Conservation (phyloP, 2,888 invertebrate genomes). For the Bedellia somnulentella region DNA sequence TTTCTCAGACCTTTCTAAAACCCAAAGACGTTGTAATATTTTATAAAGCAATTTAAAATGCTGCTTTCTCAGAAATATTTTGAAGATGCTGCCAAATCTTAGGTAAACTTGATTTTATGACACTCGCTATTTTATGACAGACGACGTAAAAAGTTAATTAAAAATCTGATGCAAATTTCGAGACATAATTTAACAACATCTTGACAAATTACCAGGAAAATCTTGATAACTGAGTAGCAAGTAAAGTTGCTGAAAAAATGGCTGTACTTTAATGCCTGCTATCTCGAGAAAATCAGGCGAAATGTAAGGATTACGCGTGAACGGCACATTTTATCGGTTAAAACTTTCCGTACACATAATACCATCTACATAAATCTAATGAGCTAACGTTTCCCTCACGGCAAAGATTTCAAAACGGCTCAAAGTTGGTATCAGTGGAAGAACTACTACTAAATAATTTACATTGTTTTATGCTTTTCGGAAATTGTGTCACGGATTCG, state of each 20-base stretch:
- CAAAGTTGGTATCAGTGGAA: too few relatives aligned
- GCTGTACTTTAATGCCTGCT: constrained; percentile 13
- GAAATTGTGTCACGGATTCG: too few relatives aligned
- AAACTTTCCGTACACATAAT: too few relatives aligned
- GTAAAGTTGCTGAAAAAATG: neutral
- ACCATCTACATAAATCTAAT: too few relatives aligned
- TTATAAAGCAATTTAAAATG: constrained; percentile 42
- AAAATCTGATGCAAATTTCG: neutral
- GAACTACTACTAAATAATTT: too few relatives aligned
- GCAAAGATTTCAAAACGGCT: too few relatives aligned
- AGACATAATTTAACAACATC: neutral
- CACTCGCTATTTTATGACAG: too few relatives aligned
- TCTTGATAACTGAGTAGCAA: neutral
- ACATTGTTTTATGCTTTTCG: too few relatives aligned
- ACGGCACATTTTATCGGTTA: constrained; percentile 50
- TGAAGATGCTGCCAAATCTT: constrained; percentile 18
- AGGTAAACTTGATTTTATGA: constrained; percentile 1
- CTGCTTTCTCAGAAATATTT: constrained; percentile 27
- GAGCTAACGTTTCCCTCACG: too few relatives aligned
- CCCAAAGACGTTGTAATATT: constrained; percentile 38
- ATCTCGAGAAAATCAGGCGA: constrained; percentile 43
- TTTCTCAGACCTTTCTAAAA: constrained; percentile 34
- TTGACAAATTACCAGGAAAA: constrained; percentile 2
- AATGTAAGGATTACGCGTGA: constrained; percentile 40
- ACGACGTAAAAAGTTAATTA: constrained; percentile 2